Base-by-base conservation (phyloP, 2,888 invertebrate genomes). In the Junonia oenone region DNA sequence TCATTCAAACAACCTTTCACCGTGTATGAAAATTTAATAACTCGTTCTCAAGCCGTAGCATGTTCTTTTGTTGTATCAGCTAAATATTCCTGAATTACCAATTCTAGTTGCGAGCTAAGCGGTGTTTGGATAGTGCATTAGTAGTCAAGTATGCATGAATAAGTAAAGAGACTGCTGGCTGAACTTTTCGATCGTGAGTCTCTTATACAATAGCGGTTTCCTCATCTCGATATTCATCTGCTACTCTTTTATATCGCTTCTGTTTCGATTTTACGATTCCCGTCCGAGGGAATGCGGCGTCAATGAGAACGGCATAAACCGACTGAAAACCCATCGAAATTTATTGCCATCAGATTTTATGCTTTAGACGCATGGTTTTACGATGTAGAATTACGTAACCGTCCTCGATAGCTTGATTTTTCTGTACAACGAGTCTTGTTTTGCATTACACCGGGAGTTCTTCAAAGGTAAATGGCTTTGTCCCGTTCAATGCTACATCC, bases 151-250 rank as follows among this genome's bases (percentile, higher is more conserved):
- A 48, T 51, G 55, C 43, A 58, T 51, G 38, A 40, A 43, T 55
- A 58, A 51, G 40, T 58, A 54, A 54, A 31, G 29, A 47, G 35
- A 6, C 26, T 43, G 35, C 50, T 51, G 14, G 47, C 55, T 37
- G 50, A 55, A 58, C 46, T 40, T 55, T 55, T 49, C 31, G 49
- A 55, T 54, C 52, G 45, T 57, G 57, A 51, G 43, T 50, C 45
- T 56, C 15, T 37, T 35, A 26, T 45, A 79, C 78, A 83, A 80
- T 76, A 73, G 78, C 76, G 78, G 78, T 78, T 81, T 78, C 77
- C 79, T 79, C 83, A 82, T 86, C 78, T 74, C 78, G 77, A 83
- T 82, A 84, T 86, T 84, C 83, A 83, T 84, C 83, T 78, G 73
- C 74, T 74, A 69, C 73, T 77, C 76, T 83, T 85, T 83, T 82